Conservation (phyloP, 2,888 invertebrate species). For the Tubiluchus corallicola region DNA sequence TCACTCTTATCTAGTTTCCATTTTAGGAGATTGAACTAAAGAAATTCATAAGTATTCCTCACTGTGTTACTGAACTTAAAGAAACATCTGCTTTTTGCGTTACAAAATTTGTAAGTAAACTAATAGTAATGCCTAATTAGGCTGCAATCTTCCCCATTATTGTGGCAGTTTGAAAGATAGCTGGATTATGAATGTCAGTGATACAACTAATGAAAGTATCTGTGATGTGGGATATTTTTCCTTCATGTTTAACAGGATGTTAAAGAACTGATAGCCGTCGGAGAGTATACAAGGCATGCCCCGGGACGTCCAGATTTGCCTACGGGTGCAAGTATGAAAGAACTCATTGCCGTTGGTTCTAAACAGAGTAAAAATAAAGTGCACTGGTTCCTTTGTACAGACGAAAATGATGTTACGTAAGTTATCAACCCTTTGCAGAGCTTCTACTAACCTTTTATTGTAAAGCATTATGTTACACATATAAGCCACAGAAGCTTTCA, state of each 20-base stretch:
- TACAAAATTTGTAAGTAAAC: too few species aligned
- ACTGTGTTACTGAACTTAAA: too few species aligned
- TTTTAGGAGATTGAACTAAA: too few species aligned
- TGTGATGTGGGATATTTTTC: constrained; percentile 5
- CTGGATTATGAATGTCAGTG: too few species aligned
- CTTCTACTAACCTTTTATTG: background rate
- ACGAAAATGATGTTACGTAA: constrained; percentile 57
- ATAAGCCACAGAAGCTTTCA: too few species aligned
- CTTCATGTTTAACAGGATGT: constrained; percentile 42
- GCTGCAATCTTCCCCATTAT: too few species aligned
- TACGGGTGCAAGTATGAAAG: constrained; percentile 45
- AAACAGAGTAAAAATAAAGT: constrained; percentile 45
- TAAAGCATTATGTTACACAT: background rate
- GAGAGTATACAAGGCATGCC: constrained; percentile 57
- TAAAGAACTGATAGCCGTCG: constrained; percentile 58
- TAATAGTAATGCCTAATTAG: too few species aligned
- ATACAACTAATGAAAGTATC: too few species aligned
- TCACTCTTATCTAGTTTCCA: too few species aligned
- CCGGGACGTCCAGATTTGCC: constrained; percentile 47
- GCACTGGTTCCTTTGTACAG: constrained; percentile 60
- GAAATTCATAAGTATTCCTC: too few species aligned
- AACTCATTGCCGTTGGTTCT: constrained; percentile 55
- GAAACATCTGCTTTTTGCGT: too few species aligned
- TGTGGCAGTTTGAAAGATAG: too few species aligned
- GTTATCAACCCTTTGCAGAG: constrained; percentile 18